Conservation (phyloP, 1,140 invertebrate genomes). For the Drosophila nigrodunni region DNA sequence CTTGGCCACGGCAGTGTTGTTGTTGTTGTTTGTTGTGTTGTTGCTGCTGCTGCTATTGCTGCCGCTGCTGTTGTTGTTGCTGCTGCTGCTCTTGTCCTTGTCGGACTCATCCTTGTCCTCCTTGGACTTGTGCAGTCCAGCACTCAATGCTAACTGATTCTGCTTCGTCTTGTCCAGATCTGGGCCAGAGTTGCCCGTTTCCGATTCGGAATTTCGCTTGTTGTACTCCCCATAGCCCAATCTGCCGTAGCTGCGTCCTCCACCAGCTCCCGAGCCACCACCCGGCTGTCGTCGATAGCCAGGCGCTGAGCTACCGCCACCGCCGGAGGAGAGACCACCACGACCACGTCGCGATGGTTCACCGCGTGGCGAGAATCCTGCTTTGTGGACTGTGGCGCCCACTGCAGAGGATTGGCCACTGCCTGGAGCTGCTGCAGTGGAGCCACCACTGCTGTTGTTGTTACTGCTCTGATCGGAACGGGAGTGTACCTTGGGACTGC, state of each 20-base stretch:
- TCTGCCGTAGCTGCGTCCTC: conserved; percentile 85
- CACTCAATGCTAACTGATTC: conserved; percentile 88
- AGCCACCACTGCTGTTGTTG: conserved; percentile 10
- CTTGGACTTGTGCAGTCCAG: conserved; percentile 86
- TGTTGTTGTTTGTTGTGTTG: conserved; percentile 39
- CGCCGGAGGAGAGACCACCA: conserved; percentile 86
- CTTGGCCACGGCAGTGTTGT: conserved; percentile 64
- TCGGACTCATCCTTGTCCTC: conserved; percentile 59
- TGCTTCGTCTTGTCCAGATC: conserved; percentile 89
- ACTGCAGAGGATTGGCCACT: conserved; percentile 6
- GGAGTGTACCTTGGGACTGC: conserved; percentile 63
- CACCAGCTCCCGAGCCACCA: conserved; percentile 17
- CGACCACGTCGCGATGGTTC: conserved; percentile 92
- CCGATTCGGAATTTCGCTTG: conserved; percentile 80
- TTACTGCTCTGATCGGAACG: conserved; percentile 50
- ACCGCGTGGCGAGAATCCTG: conserved; percentile 90
- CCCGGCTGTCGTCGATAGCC: conserved; percentile 79
- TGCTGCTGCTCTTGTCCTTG: conserved; percentile 63
- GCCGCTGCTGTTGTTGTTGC: conserved; percentile 38
- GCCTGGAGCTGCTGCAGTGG: conserved; percentile 9
- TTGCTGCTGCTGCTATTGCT: conserved; percentile 36
- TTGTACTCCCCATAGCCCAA: conserved; percentile 85
- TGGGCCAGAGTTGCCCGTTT: conserved; percentile 24
- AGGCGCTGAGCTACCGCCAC: conserved; percentile 80
- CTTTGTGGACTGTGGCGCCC: conserved; percentile 58